Percentiles rank a stretch among this genome's conserved stretches.
Conservation (phyloP, 1,140 invertebrate genomes). For the Bombus sibiricus region DNA sequence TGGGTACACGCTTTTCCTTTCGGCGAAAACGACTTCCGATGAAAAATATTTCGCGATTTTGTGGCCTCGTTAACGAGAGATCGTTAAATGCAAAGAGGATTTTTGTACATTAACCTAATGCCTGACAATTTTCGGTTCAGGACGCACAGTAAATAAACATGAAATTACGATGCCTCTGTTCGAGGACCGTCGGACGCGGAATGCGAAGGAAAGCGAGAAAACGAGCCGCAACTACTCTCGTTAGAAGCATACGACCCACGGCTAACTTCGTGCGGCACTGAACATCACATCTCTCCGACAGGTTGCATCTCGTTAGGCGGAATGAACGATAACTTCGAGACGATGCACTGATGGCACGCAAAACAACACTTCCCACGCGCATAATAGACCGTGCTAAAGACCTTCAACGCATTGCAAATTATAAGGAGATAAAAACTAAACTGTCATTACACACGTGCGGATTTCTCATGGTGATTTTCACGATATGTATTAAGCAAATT, state of each 20-base stretch:
- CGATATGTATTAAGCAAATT: too few species aligned
- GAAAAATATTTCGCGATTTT: slow-evolving; percentile 17
- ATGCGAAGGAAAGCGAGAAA: slow-evolving; percentile 45
- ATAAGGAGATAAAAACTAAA: neutral
- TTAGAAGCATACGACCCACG: slow-evolving; percentile 46
- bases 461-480: neutral
- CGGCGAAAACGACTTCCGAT: neutral
- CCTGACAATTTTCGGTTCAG: slow-evolving; percentile 21
- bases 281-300: slow-evolving; percentile 24
- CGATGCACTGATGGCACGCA: slow-evolving; percentile 2
- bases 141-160: slow-evolving; percentile 34
- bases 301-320: slow-evolving; percentile 49
- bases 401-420: neutral
- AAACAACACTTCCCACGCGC: neutral
- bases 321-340: slow-evolving; percentile 40
- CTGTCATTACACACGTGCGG: neutral
- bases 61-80: slow-evolving; percentile 31
- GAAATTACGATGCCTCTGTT: slow-evolving; percentile 46
- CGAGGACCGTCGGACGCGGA: slow-evolving; percentile 19
- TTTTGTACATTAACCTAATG: slow-evolving; percentile 48
- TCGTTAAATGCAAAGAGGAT: slow-evolving; percentile 26
- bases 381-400: neutral
- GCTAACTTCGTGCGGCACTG: slow-evolving; percentile 24
- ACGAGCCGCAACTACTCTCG: slow-evolving; percentile 50
- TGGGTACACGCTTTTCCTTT: slow-evolving; percentile 31